Evolutionary conservation across 2,797 vertebrate genomes (phyloP), one percentile per base, ranked within the genome.

Genomic region (Mastacembelus armatus): DNA sequence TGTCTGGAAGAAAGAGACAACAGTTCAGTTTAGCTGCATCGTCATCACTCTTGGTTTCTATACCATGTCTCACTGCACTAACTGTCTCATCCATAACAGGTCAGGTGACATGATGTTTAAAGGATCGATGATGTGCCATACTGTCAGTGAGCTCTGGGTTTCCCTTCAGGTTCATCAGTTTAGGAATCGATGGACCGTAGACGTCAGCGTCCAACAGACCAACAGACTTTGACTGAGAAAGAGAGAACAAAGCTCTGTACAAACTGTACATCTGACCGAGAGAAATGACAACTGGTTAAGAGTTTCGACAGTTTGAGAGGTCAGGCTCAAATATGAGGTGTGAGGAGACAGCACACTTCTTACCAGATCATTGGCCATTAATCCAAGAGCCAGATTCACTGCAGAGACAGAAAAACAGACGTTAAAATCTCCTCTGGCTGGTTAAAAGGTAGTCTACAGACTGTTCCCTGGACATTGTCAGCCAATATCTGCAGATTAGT

Each of bases 131-230:
- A n/a, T n/a, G 10, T 26, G 24, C 82, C 94, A 85, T 94, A 99
- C 97, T 93, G 72, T 94, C 80, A 58, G 91, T 95, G 85, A 99
- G 92, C 71, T 97, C 95, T 21, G 98, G 97, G 84, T 91, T 96
- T 86, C 98, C 98, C 87, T 92, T 96, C 61, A 99, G 91, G 88
- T 98, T 98, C 98, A 99, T 99, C 92, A 99, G 94, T 84, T 94
- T 96, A 66, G 96, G 97, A 85, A 99, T 71, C 0, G 97, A 99
- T 18, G 97, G 97, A 1, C 97, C 97, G 56, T 96, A 96, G 36
- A 99, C 74, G 80, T 99, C 97, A 19, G 94, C 97, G 88, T 99
- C 98, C 88, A 99, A 90, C 77, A 99, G 89, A 18, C 98, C 97
- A 33, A 98, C 91, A 0, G 92, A 84, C 88, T 95, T 96, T 0